Evolutionary conservation across 2,888 invertebrate genomes (phyloP), one percentile per base, ranked within the genome.

Genomic region (Drosophila austrosaltans): DNA sequence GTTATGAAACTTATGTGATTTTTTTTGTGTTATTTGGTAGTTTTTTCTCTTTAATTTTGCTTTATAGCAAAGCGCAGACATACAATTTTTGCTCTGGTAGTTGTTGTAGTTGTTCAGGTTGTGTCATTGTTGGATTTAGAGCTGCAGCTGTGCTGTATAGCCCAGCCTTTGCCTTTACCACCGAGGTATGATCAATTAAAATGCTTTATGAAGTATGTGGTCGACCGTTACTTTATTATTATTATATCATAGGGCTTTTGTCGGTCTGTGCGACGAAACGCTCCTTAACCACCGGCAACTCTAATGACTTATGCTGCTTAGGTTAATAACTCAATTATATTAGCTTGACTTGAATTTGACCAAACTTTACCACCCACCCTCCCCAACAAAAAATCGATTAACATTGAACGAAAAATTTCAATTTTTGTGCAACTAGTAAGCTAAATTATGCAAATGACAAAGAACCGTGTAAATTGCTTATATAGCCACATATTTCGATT

Each of bases 111-210:
- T 30, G 57, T 63, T 68, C 54, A 36, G 16, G 53, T 81, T 79
- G 74, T 74, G 78, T 72, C 78, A 78, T 79, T 67, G 62, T 75
- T 72, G 25, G 59, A 66, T 78, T 79, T 77, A 42, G 65, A 60
- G 64, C 72, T 78, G 53, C 66, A 76, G 72, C 69, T 73, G 62
- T 53, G 57, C 56, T 30, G 36, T 36, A 36, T 36, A 36, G 36
- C 32, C 48, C 22, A 30, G 20, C 22, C 79, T 71, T 32, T 44
- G 20, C 22, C 79, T 71, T 16, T 81, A 74, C 62, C 67, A 74
- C 63, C 68, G 68, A 59, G 65, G 79, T 72, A 68, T 72, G 68
- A 63, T 67, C 72, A 77, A 80, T 77, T 77, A 79, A 66, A 66
- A 60, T 71, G 66, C 28, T 64, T 48, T 65, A 59, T 64, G 54